Evolutionary conservation across 2,113 vertebrate genomes (phyloP).

Genomic region (Semnornis frantzii): DNA sequence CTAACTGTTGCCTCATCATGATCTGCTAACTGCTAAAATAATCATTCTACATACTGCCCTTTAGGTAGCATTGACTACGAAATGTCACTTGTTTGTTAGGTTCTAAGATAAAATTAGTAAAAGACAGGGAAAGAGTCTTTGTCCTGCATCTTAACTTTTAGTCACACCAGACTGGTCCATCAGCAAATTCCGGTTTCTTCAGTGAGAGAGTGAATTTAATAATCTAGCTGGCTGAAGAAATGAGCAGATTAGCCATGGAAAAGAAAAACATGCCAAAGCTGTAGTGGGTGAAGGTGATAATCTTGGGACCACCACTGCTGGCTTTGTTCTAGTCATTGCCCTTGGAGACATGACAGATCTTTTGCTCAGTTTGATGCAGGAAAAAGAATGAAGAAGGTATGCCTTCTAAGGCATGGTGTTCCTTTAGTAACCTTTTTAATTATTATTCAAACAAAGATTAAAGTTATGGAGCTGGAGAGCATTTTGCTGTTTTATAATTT

Average conservation of each 20-base stretch:
- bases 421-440: neutral
- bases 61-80: neutral
- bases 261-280: neutral
- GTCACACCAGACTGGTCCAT: neutral
- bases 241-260: neutral
- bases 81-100: neutral
- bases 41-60: neutral
- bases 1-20: neutral
- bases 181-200: neutral
- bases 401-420: neutral
- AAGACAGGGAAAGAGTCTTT: neutral
- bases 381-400: conserved; percentile 9
- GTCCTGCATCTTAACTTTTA: neutral
- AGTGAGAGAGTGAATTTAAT: neutral
- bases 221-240: neutral
- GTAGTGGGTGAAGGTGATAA: neutral
- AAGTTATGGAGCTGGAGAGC: conserved; percentile 53
- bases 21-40: neutral
- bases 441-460: conserved; percentile 19
- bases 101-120: neutral
- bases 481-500: conserved; percentile 63
- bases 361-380: neutral
- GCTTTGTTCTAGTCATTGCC: conserved; percentile 13
- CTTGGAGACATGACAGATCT: neutral
- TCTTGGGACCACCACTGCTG: neutral